Conservation (phyloP, 1,140 invertebrate species). For the Alviniconcha marisindica region DNA sequence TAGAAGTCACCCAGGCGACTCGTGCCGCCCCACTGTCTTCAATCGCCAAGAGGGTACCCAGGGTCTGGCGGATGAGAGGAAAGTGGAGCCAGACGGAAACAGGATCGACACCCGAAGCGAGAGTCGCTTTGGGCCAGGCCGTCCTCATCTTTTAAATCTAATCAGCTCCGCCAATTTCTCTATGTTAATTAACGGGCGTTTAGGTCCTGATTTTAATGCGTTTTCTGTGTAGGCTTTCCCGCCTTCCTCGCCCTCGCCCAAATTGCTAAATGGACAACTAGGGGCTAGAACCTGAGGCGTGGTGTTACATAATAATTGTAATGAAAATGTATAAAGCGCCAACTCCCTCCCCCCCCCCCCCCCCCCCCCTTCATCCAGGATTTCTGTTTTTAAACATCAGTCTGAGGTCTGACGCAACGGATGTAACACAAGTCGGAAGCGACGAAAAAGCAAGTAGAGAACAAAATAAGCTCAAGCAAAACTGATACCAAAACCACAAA, state of each 20-base stretch:
- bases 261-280: conserved; percentile 27
- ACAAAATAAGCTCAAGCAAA: no score
- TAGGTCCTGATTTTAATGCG: conserved; percentile 36
- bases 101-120: neutral
- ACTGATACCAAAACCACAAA: no score
- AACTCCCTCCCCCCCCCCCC: no score
- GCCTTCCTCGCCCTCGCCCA: neutral
- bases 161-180: conserved; percentile 36
- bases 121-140: conserved; percentile 16
- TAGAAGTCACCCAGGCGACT: conserved; percentile 15
- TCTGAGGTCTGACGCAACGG: no score
- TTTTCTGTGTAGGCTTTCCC: conserved; percentile 32
- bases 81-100: neutral
- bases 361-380: no score
- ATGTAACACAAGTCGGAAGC: no score
- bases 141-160: conserved; percentile 38
- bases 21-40: neutral
- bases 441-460: no score
- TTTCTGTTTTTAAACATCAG: no score
- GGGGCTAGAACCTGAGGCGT: no score
- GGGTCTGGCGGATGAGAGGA: neutral
- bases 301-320: no score
- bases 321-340: no score
- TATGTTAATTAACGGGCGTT: conserved; percentile 41
- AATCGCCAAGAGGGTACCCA: neutral